Percentiles rank a stretch among this genome's conserved stretches.
Conservation (phyloP, 2,113 vertebrate genomes). For the Pavo muticus region DNA sequence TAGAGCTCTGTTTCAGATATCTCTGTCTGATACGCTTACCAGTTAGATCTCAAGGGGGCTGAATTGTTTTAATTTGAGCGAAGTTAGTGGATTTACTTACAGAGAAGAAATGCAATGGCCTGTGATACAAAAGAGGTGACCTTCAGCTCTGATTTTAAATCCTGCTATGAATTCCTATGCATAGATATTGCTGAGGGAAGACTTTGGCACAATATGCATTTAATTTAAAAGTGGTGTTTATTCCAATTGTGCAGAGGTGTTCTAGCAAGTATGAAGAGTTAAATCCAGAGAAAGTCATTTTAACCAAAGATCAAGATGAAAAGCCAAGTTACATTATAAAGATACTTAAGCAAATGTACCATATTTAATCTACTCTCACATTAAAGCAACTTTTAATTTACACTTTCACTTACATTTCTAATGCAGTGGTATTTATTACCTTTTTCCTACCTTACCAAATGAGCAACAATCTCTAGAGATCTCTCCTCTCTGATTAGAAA, state of each 20-base stretch:
- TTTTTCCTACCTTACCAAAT: constrained; percentile 53
- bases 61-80: constrained; percentile 52
- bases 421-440: constrained; percentile 57
- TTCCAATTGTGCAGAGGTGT: constrained; percentile 18
- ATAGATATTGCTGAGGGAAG: constrained; percentile 24
- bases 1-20: constrained; percentile 25
- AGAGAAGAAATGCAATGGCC: constrained; percentile 12
- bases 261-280: background rate
- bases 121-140: constrained; percentile 48
- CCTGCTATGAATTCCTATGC: constrained; percentile 18
- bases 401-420: constrained; percentile 63
- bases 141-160: constrained; percentile 49
- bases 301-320: constrained; percentile 54
- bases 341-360: constrained; percentile 54
- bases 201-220: constrained; percentile 39
- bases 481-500: constrained; percentile 62
- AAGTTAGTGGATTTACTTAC: constrained; percentile 28
- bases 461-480: constrained; percentile 53
- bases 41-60: background rate
- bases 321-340: constrained; percentile 48
- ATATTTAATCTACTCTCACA: constrained; percentile 61
- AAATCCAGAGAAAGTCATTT: constrained; percentile 39
- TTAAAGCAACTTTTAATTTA: constrained; percentile 57
- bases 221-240: constrained; percentile 52
- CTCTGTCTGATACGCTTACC: constrained; percentile 28